Evolutionary conservation across 2,113 vertebrate genomes (phyloP).

Genomic region (Scytalopus superciliaris): DNA sequence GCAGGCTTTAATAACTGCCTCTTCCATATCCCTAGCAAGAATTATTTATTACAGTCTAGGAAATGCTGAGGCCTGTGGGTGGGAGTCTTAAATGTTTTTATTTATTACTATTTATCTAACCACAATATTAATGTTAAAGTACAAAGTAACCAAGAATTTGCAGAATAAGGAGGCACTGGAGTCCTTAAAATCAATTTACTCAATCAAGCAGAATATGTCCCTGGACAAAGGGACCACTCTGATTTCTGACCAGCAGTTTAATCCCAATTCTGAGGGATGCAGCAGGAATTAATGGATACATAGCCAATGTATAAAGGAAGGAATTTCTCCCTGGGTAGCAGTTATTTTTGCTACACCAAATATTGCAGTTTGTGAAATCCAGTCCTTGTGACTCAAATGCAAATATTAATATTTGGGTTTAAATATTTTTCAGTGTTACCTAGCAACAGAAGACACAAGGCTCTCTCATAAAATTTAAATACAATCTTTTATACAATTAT

Average conservation of each 20-base stretch:
- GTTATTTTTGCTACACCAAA: background rate
- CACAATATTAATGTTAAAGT: background rate
- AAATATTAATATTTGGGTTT: background rate
- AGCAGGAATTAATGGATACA: background rate
- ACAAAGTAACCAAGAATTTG: background rate
- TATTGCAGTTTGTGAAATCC: background rate
- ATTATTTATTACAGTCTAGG: constrained; percentile 7
- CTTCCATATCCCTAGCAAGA: background rate
- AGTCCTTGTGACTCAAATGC: background rate
- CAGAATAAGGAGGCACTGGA: background rate
- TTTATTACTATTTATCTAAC: constrained; percentile 18
- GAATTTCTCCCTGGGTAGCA: background rate
- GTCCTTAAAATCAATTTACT: background rate
- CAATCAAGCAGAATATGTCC: background rate
- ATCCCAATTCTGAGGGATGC: background rate
- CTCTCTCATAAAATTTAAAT: background rate
- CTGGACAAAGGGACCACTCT: background rate
- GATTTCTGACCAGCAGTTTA: constrained; percentile 8
- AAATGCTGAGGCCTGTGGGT: background rate
- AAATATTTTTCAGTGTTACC: background rate
- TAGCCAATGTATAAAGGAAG: background rate
- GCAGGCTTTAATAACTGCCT: constrained; percentile 15
- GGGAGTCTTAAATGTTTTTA: background rate
- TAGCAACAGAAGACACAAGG: background rate
- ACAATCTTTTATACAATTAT: background rate